Base-by-base conservation (phyloP, 2,888 invertebrate genomes). In the Hypomecis atomaria region DNA sequence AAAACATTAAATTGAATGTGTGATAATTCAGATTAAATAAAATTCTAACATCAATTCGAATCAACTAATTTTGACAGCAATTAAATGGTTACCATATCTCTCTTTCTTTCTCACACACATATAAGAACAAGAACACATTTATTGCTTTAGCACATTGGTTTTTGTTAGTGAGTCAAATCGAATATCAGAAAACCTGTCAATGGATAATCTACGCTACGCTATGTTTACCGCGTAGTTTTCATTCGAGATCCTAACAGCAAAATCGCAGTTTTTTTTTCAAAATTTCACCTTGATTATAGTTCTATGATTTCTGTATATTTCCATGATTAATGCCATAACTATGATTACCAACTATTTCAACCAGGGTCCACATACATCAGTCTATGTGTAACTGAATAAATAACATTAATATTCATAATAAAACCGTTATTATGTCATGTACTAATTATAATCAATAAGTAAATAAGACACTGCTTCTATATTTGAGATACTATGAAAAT, bases 381-480 rank as follows among this genome's bases (percentile, higher is more conserved):
- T 70, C 66, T 71, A 71, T 65, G 54, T 57, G 57, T 71, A 73
- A 64, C 60, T 74, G 70, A 72, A 69, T 72, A 69, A 65, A 66
- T 76, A 75, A 71, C 70, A 65, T 55, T 62, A 49, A 50, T 54
- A 59, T 37, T 23, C 3, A 67, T 54, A 61, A 61, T 58, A 64
- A 59, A 69, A 74, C 64, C 72, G 73, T 76, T 74, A 78, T 78
- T 78, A 79, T 78, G 83, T 83, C 83, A 83, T 79, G 78, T 74
- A 72, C 70, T 81, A 81, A 77, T 76, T 74, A 76, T 56, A 47
- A 36, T 55, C 40, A 66, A 77, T 75, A 77, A 73, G 72, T 80
- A 79, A 78, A 77, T 68, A 75, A 71, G 70, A 55, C 58, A 49
- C 40, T n/a, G 37, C 4, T 23, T 36, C 43, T 47, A 56, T 43